A percentile compares a stretch with the other conserved stretches of the same genome.
These are phyloP conservation scores for Acleris laterana DNA, from an alignment of 2,888 invertebrate genomes.

Conservation along the genomic window DNA sequence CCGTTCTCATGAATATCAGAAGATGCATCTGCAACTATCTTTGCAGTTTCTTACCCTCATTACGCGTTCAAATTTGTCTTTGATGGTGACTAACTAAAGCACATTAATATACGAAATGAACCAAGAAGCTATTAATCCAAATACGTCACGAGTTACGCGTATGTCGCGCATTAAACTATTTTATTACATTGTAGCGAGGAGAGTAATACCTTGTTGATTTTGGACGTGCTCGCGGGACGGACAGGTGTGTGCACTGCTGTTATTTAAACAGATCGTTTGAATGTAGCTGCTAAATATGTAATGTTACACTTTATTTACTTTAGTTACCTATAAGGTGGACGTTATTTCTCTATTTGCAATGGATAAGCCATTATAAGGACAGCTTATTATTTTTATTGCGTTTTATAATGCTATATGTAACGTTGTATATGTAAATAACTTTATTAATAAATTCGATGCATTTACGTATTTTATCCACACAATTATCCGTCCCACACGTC, in stretches of 20 bases:
- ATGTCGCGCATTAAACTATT: constrained; percentile 36
- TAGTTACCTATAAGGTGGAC: neutral
- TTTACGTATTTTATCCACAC: no score
- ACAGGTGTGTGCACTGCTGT: constrained; percentile 58
- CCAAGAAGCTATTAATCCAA: constrained; percentile 33
- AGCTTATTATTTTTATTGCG: no score
- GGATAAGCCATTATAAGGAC: no score
- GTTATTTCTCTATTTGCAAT: neutral
- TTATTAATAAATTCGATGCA: no score
- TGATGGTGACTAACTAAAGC: constrained; percentile 15
- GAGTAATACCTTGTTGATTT: constrained; percentile 62
- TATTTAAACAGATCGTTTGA: constrained; percentile 32
- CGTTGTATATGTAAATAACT: no score
- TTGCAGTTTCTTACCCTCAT: neutral
- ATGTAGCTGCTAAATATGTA: constrained; percentile 23
- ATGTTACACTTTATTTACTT: constrained; percentile 5
- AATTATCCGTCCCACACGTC: no score
- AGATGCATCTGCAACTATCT: no score
- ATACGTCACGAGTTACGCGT: constrained; percentile 32
- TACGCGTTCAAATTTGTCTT: constrained; percentile 19
- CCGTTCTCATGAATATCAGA: no score
- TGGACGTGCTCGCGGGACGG: constrained; percentile 59
- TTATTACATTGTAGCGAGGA: constrained; percentile 38
- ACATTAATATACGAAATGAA: constrained; percentile 18
- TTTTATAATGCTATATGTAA: no score